Percentiles rank a stretch among this genome's conserved stretches.
These are phyloP conservation scores for Typhlichthys eigenmanni DNA, from an alignment of 2,797 vertebrate genomes.

Conservation along the genomic window DNA sequence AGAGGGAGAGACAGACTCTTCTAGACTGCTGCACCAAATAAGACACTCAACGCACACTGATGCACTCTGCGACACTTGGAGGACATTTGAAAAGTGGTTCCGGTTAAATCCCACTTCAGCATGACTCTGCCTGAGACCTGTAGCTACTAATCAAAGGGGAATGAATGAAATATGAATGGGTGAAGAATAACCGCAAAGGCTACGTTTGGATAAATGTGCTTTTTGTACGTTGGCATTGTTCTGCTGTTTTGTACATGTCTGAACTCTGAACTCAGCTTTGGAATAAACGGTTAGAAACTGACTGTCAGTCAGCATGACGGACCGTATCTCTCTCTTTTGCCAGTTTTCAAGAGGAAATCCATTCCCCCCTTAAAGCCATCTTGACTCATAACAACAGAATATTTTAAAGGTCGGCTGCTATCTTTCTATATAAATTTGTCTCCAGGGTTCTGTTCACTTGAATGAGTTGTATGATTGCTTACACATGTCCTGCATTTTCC, in stretches of 20 bases:
- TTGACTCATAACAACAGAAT: conserved; percentile 30
- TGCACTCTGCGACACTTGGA: conserved; percentile 55
- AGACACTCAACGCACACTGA: conserved; percentile 35
- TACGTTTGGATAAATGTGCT: conserved; percentile 48
- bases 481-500: conserved; percentile 26
- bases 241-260: conserved; percentile 14
- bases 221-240: conserved; percentile 31
- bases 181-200: conserved; percentile 14
- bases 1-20: conserved; percentile 19
- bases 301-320: too few relatives aligned
- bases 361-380: conserved; percentile 13
- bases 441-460: conserved; percentile 51
- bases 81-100: conserved; percentile 41
- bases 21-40: conserved; percentile 33
- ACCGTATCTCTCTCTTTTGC: too few relatives aligned
- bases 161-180: conserved; percentile 11
- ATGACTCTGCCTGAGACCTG: conserved; percentile 24
- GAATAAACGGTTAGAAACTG: conserved; percentile 3
- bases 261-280: conserved; percentile 7
- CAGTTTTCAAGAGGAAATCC: conserved; percentile 26
- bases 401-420: conserved; percentile 17
- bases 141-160: conserved; percentile 34
- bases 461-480: conserved; percentile 25
- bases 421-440: conserved; percentile 26
- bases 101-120: conserved; percentile 42